These are phyloP conservation scores for Endomychus coccineus DNA, from an alignment of 2,888 invertebrate genomes.

Conservation along the genomic window DNA sequence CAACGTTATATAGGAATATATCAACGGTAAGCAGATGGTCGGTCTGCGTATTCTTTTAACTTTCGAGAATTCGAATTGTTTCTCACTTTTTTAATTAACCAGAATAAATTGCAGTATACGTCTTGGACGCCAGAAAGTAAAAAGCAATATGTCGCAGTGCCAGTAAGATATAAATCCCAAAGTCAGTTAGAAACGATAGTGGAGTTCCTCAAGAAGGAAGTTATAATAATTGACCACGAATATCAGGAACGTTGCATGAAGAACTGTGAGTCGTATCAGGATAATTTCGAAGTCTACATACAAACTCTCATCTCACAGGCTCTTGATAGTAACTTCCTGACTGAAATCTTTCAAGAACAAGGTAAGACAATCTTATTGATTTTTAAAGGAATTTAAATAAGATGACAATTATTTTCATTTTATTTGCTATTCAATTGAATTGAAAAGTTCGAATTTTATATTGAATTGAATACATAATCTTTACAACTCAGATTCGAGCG, in stretches of 20 bases:
- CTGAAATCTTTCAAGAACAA: conserved; percentile 84
- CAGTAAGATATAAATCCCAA: conserved; percentile 68
- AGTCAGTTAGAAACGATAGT: conserved; percentile 72
- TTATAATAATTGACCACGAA: conserved; percentile 59
- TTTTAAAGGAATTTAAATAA: background rate
- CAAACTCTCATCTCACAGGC: conserved; percentile 87
- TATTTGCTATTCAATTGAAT: too few relatives aligned
- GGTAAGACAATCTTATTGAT: too few relatives aligned
- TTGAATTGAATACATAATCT: too few relatives aligned
- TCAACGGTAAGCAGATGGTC: conserved; percentile 78
- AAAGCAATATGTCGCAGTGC: conserved; percentile 70
- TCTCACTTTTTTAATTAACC: too few relatives aligned
- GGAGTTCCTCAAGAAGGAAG: conserved; percentile 68
- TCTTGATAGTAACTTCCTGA: conserved; percentile 79
- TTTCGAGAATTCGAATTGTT: too few relatives aligned
- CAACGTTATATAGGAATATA: conserved; percentile 76
- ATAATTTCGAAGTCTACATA: conserved; percentile 86
- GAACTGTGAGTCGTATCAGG: conserved; percentile 69
- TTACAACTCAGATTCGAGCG: too few relatives aligned
- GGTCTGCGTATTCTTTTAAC: too few relatives aligned
- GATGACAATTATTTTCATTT: too few relatives aligned
- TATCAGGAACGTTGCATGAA: conserved; percentile 69
- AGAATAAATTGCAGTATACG: conserved; percentile 70
- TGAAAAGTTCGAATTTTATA: too few relatives aligned
- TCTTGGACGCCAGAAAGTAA: conserved; percentile 79